A percentile compares a stretch with the other conserved stretches of the same genome.
These are phyloP conservation scores for Ctenoplectra terminalis DNA, from an alignment of 1,140 invertebrate genomes.

Conservation along the genomic window DNA sequence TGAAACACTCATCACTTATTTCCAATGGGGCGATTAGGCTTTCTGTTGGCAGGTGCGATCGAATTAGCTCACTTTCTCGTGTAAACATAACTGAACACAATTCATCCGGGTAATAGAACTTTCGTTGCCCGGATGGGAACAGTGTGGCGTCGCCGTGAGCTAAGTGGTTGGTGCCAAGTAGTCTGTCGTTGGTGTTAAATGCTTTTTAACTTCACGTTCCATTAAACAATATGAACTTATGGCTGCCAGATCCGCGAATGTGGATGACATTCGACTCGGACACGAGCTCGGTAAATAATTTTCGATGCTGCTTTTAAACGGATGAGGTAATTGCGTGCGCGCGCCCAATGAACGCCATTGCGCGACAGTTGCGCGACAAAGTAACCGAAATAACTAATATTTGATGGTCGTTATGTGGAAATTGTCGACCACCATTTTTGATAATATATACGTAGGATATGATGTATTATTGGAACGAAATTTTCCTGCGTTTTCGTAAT, in stretches of 20 bases:
- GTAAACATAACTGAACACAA: slow-evolving; percentile 27
- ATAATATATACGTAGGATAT: not conserved
- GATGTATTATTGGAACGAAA: not conserved
- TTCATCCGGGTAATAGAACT: not conserved
- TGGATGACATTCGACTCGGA: slow-evolving; percentile 71
- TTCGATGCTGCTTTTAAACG: slow-evolving; percentile 6
- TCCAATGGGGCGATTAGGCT: not conserved
- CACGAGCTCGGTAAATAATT: slow-evolving; percentile 67
- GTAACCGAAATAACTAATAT: slow-evolving; percentile 14
- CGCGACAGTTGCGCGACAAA: not conserved
- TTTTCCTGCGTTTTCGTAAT: not conserved
- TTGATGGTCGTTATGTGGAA: not conserved
- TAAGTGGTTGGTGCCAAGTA: not conserved
- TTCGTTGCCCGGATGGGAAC: slow-evolving; percentile 14
- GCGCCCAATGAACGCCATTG: not conserved
- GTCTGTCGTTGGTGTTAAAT: not conserved
- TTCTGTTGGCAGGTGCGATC: slow-evolving; percentile 3
- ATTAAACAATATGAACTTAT: slow-evolving; percentile 65
- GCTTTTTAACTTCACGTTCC: not conserved
- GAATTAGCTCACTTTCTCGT: slow-evolving; percentile 19
- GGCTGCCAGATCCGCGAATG: slow-evolving; percentile 65
- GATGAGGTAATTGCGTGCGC: not conserved
- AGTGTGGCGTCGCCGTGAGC: not conserved
- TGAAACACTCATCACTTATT: not conserved
- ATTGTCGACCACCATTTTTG: not conserved